phyloP scores from a whole-genome alignment of 1,140 invertebrate genomes.

The Drosophila micromelanica region DNA sequence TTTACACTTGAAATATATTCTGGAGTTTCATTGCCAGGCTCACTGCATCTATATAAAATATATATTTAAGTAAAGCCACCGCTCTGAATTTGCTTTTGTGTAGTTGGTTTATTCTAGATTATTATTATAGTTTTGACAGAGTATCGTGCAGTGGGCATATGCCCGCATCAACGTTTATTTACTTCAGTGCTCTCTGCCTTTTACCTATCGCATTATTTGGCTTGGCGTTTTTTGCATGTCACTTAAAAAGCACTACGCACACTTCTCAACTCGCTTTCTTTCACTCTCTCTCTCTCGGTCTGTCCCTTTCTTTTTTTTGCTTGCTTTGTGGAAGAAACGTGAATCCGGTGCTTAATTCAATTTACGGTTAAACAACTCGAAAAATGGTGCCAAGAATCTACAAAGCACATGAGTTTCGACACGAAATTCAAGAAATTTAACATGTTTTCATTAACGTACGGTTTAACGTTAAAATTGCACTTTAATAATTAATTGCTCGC shows the following conservation, averaged over 20 bases:
- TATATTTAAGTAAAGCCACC: too few species aligned
- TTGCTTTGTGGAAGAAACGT: constrained; percentile 15
- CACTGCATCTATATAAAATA: too few species aligned
- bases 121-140: neutral
- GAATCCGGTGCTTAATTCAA: constrained; percentile 47
- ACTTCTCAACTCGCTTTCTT: neutral
- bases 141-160: neutral
- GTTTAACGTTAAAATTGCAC: too few species aligned
- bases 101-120: too few species aligned
- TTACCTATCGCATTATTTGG: constrained; percentile 31
- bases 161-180: neutral
- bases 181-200: neutral
- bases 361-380: constrained; percentile 30
- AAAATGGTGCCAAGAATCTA: constrained; percentile 11
- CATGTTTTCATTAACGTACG: neutral
- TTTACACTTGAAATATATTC: too few species aligned
- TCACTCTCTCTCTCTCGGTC: too few species aligned
- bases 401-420: constrained; percentile 12
- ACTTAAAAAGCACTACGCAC: constrained; percentile 27
- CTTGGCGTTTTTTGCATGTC: constrained; percentile 48
- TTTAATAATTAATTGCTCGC: too few species aligned
- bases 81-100: too few species aligned
- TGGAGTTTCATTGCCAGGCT: too few species aligned
- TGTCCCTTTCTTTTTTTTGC: too few species aligned
- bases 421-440: constrained; percentile 17